Evolutionary conservation across 2,888 invertebrate genomes (phyloP), one percentile per base, ranked within the genome.

Genomic region (Sphaerophoria rueppellii): DNA sequence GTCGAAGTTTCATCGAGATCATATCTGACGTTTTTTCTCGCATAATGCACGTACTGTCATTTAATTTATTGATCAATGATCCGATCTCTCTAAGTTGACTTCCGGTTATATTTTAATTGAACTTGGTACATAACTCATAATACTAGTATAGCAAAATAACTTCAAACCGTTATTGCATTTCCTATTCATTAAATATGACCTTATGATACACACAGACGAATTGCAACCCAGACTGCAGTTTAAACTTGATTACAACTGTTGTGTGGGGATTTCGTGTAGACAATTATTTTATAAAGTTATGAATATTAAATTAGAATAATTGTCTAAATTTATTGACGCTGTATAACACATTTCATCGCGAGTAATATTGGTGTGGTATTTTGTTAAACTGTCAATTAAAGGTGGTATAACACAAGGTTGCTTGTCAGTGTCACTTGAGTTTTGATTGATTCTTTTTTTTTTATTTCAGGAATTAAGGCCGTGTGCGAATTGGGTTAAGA

Each of bases 131-230:
- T 67, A 52, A 67, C 24, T 52, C 37, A 52, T 16, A 67, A 46
- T 32, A 61, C 34, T 34, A 7, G n/a, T 37, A 63, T 50, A 65
- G 50, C 50, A 65, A 50, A 65, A 57, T 48, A 16, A 46, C 34
- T 40, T 48, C 46, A 16, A 43, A 60, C 52, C 60, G 75, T 70
- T 63, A 58, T 34, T 76, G 76, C 76, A 76, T 76, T 81, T 81
- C 81, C 81, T 81, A 71, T 71, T 75, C 63, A 81, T 81, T 81
- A 76, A 76, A 71, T 70, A 11, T 71, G 81, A 76, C 81, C 81
- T 81, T 81, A 81, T 52, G 76, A 37, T 37, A 46, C 12, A 65
- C 40, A 54, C 43, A 43, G 43, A 35, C 37, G 32, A 24, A 24
- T 24, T 37, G 3, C 4, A 50, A n/a, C 34, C 34, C 34, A 24